phyloP scores from a whole-genome alignment of 2,797 vertebrate genomes.

The Bradypodion pumilum region DNA sequence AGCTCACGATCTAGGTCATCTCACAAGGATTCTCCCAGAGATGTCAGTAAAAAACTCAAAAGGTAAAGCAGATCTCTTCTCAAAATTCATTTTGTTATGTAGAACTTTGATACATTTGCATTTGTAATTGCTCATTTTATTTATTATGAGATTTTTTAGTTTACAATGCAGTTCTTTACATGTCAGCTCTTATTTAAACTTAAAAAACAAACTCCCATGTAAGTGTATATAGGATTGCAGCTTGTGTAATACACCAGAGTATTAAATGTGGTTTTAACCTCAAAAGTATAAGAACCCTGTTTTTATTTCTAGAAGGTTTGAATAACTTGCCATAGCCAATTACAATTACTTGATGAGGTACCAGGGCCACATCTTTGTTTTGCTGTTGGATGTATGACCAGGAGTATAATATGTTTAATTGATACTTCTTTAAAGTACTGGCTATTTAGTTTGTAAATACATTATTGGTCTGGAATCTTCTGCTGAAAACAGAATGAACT shows the following conservation, averaged over 20 bases:
- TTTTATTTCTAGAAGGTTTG: no score
- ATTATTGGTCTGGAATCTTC: no score
- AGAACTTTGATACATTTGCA: background rate
- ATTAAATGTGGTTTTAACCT: background rate
- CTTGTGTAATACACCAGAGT: background rate
- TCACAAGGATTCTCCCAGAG: conserved; percentile 95
- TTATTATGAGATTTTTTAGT: background rate
- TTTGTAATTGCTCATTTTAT: background rate
- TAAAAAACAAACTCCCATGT: background rate
- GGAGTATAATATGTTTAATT: background rate
- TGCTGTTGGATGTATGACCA: no score
- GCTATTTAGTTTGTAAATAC: background rate
- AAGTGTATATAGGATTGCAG: background rate
- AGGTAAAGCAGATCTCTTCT: conserved; percentile 77
- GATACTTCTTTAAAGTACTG: background rate
- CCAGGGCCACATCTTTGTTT: no score
- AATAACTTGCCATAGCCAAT: no score
- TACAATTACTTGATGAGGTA: no score
- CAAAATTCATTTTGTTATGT: background rate
- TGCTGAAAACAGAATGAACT: background rate
- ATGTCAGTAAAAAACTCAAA: conserved; percentile 93
- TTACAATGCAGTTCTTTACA: background rate
- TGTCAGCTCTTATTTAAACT: background rate
- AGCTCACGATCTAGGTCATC: conserved; percentile 85
- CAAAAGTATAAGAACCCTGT: no score